Evolutionary conservation across 2,797 vertebrate genomes (phyloP), one percentile per base, ranked within the genome.

Genomic region (Pseudopleuronectes americanus): DNA sequence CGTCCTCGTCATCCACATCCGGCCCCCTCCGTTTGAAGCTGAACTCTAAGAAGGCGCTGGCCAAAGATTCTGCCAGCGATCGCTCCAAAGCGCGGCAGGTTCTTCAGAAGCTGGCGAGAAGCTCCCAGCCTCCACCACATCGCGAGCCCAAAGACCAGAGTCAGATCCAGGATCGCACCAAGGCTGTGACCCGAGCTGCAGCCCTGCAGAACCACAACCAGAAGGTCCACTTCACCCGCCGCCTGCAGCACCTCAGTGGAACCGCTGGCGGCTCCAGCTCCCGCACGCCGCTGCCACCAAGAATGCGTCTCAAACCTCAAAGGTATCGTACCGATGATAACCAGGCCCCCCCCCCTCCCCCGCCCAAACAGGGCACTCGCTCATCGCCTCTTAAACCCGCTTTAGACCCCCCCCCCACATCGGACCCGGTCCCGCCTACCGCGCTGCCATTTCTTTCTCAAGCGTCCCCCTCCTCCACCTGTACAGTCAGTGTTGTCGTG

Each of bases 251-350:
- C 81, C 95, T 95, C 81, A 94, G 95, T 88, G 94, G 94, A 43
- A 8, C 71, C 1, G 0, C 65, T 0, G 19, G 52, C 23, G 6
- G 55, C 57, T 38, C 87, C 0, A 83, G 51, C 83, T 59, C 36
- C 48, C 84, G 74, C 57, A 45, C 77, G 2, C 79, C 85, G 16
- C 89, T 86, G 81, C 97, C 85, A 82, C 97, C 80, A 92, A 96
- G 71, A 95, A 97, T 80, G 91, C 96, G 97, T 48, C 95, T 99
- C 79, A 99, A 99, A 94, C 97, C 97, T 45, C 97, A 99, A 92
- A 95, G 97, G 93, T 99, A 99, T 72, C 95, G 97, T 90, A 98
- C 98, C 6, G 97, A 99, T 80, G 97, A 99, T 65, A 95, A 96
- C 83, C 95, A 96, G 67, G 70, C 54, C 2, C 62, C 71, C 26